Evolutionary conservation across 2,113 vertebrate genomes (phyloP).

Genomic region (Sarotherodon lohbergeri): DNA sequence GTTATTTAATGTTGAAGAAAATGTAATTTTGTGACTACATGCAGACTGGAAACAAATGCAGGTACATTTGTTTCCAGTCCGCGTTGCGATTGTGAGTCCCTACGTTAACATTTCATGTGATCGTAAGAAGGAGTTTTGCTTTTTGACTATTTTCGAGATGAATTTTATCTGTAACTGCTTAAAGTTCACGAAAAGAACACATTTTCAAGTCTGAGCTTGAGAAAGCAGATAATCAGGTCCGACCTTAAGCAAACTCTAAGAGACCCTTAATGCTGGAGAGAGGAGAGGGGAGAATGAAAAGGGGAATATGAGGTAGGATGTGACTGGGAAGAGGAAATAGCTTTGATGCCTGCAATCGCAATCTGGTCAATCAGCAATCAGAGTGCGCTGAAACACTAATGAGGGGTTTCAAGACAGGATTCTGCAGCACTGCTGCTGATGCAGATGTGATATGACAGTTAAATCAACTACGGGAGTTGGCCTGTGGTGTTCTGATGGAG

Average conservation of each 20-base stretch:
- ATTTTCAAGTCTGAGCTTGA: neutral
- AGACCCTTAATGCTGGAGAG: constrained; percentile 12
- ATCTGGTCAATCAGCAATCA: constrained; percentile 66
- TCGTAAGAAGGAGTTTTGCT: neutral
- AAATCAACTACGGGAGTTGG: constrained; percentile 22
- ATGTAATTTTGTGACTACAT: neutral
- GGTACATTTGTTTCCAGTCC: neutral
- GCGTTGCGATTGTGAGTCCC: neutral
- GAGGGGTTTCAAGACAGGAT: constrained; percentile 42
- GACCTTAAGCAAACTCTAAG: neutral
- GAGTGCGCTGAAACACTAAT: constrained; percentile 48
- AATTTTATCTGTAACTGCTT: neutral
- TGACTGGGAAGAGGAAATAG: constrained; percentile 42
- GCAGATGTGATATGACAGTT: constrained; percentile 50
- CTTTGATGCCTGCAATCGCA: constrained; percentile 46
- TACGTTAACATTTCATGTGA: neutral
- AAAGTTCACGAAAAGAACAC: neutral
- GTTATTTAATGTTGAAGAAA: neutral
- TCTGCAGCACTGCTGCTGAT: constrained; percentile 30
- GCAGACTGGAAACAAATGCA: neutral
- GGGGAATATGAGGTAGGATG: constrained; percentile 15
- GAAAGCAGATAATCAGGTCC: neutral
- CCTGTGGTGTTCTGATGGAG: neutral
- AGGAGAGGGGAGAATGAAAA: constrained; percentile 6
- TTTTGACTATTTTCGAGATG: neutral